phyloP scores from a whole-genome alignment of 2,113 vertebrate species.

The Cardinalis cardinalis region DNA sequence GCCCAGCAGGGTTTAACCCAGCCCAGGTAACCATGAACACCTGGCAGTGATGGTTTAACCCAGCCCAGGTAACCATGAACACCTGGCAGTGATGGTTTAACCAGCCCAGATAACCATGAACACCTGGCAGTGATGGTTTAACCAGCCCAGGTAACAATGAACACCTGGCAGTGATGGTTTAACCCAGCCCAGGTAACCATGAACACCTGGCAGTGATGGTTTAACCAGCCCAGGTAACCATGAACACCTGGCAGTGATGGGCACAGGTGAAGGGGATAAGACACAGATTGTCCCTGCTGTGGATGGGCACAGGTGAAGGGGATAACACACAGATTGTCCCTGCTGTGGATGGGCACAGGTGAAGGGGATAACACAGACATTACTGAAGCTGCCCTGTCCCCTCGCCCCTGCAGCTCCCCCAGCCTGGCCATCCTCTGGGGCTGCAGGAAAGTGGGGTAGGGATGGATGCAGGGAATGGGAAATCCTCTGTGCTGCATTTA shows the following conservation, averaged over 20 bases:
- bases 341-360: too few species aligned
- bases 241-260: too few species aligned
- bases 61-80: too few species aligned
- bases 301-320: too few species aligned
- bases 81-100: neutral
- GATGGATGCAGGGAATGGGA: neutral
- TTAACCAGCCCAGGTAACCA: neutral
- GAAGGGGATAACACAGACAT: too few species aligned
- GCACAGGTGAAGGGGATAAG: too few species aligned
- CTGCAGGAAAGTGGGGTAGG: neutral
- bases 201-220: neutral
- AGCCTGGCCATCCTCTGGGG: neutral
- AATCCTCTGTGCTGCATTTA: neutral
- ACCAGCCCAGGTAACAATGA: neutral
- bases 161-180: neutral
- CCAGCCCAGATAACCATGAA: fast-evolving
- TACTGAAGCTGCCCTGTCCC: neutral
- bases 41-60: neutral
- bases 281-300: too few species aligned
- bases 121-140: neutral
- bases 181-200: neutral
- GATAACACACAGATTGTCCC: too few species aligned
- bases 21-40: neutral
- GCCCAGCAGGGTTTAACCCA: neutral
- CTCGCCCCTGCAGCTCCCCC: neutral